These are phyloP conservation scores for Maniola hyperantus DNA, from an alignment of 2,888 invertebrate species.

Conservation along the genomic window DNA sequence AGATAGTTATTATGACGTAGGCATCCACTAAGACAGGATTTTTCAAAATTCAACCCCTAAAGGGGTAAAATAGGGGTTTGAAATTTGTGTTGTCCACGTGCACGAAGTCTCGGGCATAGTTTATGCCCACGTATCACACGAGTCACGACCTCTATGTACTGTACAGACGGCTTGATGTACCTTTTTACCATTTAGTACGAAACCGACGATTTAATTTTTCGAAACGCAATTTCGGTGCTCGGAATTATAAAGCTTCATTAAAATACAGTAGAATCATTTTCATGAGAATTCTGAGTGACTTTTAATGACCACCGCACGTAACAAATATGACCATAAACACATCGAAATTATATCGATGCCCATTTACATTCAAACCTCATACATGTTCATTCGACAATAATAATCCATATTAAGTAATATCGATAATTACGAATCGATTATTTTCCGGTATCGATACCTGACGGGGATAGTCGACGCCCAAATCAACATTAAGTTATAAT, in stretches of 20 bases:
- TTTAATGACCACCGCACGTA: not conserved
- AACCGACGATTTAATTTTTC: not conserved
- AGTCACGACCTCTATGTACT: too few relatives aligned
- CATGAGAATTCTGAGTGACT: not conserved
- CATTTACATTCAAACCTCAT: constrained; percentile 12
- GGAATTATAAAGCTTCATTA: constrained; percentile 1
- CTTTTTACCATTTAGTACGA: too few relatives aligned
- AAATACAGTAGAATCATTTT: not conserved
- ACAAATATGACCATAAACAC: constrained; percentile 10
- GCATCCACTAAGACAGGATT: too few relatives aligned
- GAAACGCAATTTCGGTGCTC: too few relatives aligned
- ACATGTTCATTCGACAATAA: constrained; percentile 7
- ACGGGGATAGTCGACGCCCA: constrained; percentile 6
- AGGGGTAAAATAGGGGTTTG: too few relatives aligned
- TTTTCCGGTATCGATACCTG: not conserved
- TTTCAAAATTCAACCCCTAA: too few relatives aligned
- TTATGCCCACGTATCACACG: too few relatives aligned
- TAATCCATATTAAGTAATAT: constrained; percentile 9
- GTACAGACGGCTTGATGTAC: too few relatives aligned
- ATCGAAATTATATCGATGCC: constrained; percentile 15
- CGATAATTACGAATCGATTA: constrained; percentile 9
- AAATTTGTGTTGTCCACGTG: too few relatives aligned
- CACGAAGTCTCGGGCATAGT: too few relatives aligned
- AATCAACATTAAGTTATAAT: constrained; percentile 15
- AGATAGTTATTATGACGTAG: too few relatives aligned